Conservation (phyloP, 2,113 vertebrate species). For the Ciconia boyciana region DNA sequence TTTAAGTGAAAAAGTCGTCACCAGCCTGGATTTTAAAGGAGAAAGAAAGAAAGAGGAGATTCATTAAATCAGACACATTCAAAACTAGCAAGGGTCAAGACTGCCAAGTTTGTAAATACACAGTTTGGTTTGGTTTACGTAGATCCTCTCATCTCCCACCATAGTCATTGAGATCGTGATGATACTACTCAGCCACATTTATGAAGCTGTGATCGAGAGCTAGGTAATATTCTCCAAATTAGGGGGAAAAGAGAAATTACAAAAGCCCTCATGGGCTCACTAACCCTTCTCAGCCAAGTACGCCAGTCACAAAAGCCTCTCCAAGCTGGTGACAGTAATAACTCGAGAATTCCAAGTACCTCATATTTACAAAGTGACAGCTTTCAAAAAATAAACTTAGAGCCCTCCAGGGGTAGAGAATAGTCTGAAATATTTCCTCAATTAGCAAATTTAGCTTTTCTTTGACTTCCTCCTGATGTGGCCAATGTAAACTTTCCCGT, state of each 20-base stretch:
- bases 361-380: constrained; percentile 4
- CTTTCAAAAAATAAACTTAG: constrained; percentile 28
- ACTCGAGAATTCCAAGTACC: neutral
- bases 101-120: neutral
- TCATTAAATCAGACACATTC: neutral
- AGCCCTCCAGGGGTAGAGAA: neutral
- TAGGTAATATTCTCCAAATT: neutral
- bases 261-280: neutral
- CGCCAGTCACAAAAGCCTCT: neutral
- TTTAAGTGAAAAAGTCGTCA: neutral
- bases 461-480: neutral
- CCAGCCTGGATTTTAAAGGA: neutral
- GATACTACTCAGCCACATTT: neutral
- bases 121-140: neutral
- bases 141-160: neutral
- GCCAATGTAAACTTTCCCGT: constrained; percentile 1
- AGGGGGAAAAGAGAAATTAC: neutral
- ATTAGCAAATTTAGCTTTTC: constrained; percentile 18
- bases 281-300: neutral
- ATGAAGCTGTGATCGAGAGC: neutral
- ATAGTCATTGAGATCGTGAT: neutral
- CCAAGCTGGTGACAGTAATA: neutral
- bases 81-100: neutral
- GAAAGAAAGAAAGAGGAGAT: neutral
- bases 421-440: constrained; percentile 30